Percentiles rank a stretch among this genome's conserved stretches.
These are phyloP conservation scores for Poicephalus meyeri DNA, from an alignment of 2,113 vertebrate species.

Conservation along the genomic window DNA sequence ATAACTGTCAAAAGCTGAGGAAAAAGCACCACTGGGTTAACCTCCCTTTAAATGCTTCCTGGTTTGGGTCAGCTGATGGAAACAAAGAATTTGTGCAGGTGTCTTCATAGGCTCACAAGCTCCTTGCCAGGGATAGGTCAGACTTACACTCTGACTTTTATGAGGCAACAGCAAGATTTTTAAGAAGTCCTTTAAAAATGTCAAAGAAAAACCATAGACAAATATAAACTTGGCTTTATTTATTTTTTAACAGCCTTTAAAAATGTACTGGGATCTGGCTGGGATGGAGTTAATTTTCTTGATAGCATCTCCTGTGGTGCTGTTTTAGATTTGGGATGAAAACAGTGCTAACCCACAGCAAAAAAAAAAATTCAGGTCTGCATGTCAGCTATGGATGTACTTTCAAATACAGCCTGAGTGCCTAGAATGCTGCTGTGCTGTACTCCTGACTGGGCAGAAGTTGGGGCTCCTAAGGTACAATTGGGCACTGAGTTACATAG, in stretches of 20 bases:
- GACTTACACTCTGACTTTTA: not conserved
- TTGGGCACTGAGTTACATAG: rapidly evolving
- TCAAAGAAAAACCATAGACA: not conserved
- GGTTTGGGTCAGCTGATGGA: not conserved
- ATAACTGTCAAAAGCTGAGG: not conserved
- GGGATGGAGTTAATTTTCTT: not conserved
- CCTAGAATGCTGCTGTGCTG: not conserved
- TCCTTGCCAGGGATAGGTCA: not conserved
- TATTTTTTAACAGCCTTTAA: not conserved
- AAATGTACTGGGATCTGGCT: not conserved
- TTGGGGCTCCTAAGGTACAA: not conserved
- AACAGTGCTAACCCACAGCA: not conserved
- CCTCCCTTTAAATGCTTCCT: not conserved
- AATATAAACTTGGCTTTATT: not conserved
- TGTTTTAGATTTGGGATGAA: not conserved
- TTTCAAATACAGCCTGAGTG: not conserved
- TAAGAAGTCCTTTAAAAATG: not conserved
- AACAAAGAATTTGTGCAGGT: not conserved
- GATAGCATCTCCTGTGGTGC: not conserved
- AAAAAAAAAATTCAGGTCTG: not conserved
- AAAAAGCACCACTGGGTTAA: not conserved
- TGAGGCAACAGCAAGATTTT: not conserved
- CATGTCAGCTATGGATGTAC: not conserved
- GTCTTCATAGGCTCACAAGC: not conserved
- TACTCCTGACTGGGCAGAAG: not conserved